phyloP scores from a whole-genome alignment of 2,888 invertebrate genomes.

The Pristionchus exspectatus region DNA sequence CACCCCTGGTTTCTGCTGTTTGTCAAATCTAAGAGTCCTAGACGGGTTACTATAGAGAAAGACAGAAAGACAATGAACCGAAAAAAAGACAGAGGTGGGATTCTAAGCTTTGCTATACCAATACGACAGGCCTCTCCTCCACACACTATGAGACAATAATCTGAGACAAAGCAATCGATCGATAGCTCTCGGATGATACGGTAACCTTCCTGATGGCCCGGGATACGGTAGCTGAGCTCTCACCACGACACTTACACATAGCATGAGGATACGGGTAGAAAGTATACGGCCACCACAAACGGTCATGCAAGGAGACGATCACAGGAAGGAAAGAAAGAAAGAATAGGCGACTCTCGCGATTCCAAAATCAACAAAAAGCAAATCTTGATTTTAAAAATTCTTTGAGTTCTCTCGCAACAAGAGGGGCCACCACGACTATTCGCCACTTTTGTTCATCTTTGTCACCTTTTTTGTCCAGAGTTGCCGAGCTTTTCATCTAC shows the following conservation, averaged over 20 bases:
- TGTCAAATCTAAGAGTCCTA: neutral
- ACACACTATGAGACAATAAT: neutral
- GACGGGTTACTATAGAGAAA: neutral
- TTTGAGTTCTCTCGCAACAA: neutral
- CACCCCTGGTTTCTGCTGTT: constrained; percentile 33
- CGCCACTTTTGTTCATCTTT: neutral
- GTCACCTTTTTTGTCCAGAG: neutral
- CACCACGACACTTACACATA: constrained; percentile 26
- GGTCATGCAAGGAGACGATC: neutral
- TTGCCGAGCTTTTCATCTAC: neutral
- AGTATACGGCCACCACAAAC: constrained; percentile 2
- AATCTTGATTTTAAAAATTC: neutral
- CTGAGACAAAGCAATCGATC: neutral
- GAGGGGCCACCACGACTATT: constrained; percentile 44
- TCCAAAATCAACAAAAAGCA: neutral
- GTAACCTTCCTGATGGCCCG: neutral
- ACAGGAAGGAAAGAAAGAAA: neutral
- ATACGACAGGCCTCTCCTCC: constrained; percentile 40
- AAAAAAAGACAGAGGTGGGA: constrained; percentile 22
- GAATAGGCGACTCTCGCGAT: neutral
- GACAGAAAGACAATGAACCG: neutral
- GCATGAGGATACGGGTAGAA: neutral
- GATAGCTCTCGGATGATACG: neutral
- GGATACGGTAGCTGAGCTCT: constrained; percentile 27
- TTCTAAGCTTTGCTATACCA: neutral